Conservation (phyloP, 2,888 invertebrate species). For the Brassicogethes aeneus region DNA sequence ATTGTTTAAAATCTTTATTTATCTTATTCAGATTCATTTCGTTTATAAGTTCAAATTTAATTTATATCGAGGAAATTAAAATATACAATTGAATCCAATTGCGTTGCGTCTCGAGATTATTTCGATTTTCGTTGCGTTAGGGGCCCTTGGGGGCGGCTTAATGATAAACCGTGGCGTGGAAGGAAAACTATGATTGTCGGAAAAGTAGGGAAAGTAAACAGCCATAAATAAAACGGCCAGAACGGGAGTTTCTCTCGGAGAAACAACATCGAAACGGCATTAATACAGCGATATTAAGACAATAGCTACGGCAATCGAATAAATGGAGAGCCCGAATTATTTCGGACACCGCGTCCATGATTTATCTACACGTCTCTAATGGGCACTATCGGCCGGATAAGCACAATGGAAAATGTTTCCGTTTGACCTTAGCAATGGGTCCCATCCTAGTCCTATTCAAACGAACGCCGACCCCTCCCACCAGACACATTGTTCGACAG, state of each 20-base stretch:
- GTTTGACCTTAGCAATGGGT: not conserved
- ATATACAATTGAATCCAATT: not conserved
- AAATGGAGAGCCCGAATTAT: conserved; percentile 1
- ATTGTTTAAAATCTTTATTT: too few species aligned
- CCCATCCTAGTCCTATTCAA: not conserved
- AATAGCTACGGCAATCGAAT: conserved; percentile 4
- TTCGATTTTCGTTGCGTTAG: conserved; percentile 18
- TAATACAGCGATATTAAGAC: conserved; percentile 14
- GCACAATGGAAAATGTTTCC: not conserved
- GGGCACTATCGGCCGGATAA: not conserved
- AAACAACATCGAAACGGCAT: conserved; percentile 22
- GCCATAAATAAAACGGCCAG: conserved; percentile 32
- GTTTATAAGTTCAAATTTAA: not conserved
- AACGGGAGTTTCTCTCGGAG: conserved; percentile 13
- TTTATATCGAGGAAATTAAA: not conserved
- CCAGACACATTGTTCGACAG: too few species aligned
- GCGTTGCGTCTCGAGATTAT: not conserved
- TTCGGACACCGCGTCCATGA: not conserved
- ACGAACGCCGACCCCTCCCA: not conserved
- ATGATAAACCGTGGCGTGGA: conserved; percentile 34
- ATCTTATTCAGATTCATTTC: too few species aligned
- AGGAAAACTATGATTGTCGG: conserved; percentile 38
- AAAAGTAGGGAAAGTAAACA: conserved; percentile 35
- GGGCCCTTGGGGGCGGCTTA: conserved; percentile 32
- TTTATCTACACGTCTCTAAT: not conserved